Percentiles rank a stretch among this genome's conserved stretches.
Evolutionary conservation across 1,140 invertebrate species (phyloP).

Genomic region (Ladona fulva): DNA sequence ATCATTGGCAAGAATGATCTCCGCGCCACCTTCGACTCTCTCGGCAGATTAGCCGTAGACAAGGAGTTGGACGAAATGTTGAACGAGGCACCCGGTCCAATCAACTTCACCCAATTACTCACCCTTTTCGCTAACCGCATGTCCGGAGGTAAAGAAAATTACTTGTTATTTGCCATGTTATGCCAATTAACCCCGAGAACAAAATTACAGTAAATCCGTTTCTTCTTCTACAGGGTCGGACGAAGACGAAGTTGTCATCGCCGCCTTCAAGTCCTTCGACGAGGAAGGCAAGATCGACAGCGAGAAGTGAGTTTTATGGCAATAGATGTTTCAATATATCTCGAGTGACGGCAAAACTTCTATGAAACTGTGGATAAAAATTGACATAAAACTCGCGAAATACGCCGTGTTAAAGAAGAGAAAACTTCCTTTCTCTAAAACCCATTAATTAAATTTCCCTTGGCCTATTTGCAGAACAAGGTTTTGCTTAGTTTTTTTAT

Average conservation of each 20-base stretch:
- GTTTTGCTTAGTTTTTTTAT: no score
- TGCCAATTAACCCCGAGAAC: neutral
- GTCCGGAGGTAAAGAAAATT: constrained; percentile 43
- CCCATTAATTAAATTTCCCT: no score
- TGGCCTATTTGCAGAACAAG: no score
- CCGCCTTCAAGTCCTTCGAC: constrained; percentile 94
- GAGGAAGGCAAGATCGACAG: constrained; percentile 79
- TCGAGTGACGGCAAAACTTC: no score
- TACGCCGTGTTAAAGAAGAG: no score
- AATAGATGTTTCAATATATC: no score
- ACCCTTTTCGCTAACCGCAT: constrained; percentile 86
- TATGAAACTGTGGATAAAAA: no score
- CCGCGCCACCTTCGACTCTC: constrained; percentile 87
- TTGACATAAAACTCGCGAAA: no score
- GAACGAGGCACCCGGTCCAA: constrained; percentile 78
- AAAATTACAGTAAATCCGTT: neutral
- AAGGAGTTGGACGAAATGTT: constrained; percentile 89
- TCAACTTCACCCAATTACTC: constrained; percentile 92
- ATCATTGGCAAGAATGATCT: constrained; percentile 94
- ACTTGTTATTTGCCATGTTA: neutral
- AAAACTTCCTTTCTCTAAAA: no score
- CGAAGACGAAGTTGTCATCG: constrained; percentile 89
- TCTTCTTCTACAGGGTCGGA: constrained; percentile 50
- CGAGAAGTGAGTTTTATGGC: constrained; percentile 62
- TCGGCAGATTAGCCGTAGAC: constrained; percentile 82